Percentiles rank a stretch among this genome's conserved stretches.
phyloP scores from a whole-genome alignment of 2,797 vertebrate species.

The Characodon lateralis region DNA sequence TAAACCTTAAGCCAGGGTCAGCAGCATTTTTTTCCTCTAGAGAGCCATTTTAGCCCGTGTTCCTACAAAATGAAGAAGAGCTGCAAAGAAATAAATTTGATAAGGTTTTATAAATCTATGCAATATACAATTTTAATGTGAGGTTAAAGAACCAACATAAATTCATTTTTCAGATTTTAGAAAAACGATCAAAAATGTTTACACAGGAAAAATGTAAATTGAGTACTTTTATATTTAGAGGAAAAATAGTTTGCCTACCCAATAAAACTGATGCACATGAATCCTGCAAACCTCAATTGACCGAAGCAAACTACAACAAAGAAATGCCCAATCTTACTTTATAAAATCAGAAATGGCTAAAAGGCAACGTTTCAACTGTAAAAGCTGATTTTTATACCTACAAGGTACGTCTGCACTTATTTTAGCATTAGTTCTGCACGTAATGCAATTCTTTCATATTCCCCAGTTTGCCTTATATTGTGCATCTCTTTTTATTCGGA shows the following conservation, averaged over 20 bases:
- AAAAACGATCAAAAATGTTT: background rate
- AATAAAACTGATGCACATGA: background rate
- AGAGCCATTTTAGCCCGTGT: background rate
- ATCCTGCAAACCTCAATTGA: background rate
- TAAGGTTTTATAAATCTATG: background rate
- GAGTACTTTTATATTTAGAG: background rate
- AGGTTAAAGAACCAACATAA: background rate
- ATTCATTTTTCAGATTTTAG: background rate
- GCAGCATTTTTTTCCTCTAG: background rate
- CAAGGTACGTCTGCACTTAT: background rate
- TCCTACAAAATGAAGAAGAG: background rate
- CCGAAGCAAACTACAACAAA: background rate
- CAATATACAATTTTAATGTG: background rate
- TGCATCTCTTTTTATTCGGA: background rate
- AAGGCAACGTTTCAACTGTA: background rate
- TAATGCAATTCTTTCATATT: background rate
- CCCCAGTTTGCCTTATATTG: background rate
- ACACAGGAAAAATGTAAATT: background rate
- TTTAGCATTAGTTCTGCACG: background rate
- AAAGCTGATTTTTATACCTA: background rate
- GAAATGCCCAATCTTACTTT: background rate
- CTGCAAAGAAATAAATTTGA: background rate
- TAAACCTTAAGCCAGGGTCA: background rate
- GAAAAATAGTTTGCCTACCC: background rate
- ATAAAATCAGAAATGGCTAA: background rate